A percentile compares a stretch with the other conserved stretches of the same genome.
These are phyloP conservation scores for Homarus americanus DNA, from an alignment of 1,140 invertebrate genomes.

Conservation along the genomic window DNA sequence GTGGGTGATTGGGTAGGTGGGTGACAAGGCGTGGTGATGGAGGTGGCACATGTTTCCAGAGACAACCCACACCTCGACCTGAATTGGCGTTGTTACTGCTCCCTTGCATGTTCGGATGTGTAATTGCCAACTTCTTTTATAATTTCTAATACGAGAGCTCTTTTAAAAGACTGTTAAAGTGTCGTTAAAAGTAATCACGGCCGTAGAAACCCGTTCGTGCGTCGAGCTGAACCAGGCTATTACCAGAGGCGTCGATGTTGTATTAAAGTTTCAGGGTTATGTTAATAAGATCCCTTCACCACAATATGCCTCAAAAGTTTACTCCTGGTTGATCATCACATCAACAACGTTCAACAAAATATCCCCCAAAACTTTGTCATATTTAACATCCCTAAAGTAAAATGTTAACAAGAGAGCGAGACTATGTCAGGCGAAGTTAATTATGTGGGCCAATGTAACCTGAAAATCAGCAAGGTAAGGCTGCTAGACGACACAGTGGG, in stretches of 20 bases:
- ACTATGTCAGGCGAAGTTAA: background rate
- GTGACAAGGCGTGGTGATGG: background rate
- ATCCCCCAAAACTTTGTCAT: background rate
- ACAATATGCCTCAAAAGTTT: background rate
- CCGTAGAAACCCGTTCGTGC: background rate
- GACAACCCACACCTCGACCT: background rate
- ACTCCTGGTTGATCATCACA: background rate
- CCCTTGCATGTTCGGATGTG: constrained; percentile 1
- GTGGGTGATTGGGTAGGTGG: no score
- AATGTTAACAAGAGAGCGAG: background rate
- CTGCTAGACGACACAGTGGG: constrained; percentile 3
- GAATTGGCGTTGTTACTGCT: background rate
- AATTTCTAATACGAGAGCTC: constrained; percentile 32
- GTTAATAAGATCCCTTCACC: background rate
- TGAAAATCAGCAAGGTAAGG: constrained; percentile 1
- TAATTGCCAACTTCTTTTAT: constrained; percentile 43
- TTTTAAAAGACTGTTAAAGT: constrained; percentile 31
- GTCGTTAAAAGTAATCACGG: constrained; percentile 37
- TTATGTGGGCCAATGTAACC: constrained; percentile 23
- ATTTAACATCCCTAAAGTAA: background rate
- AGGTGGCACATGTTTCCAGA: background rate
- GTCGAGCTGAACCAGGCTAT: background rate
- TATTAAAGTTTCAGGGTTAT: constrained; percentile 8
- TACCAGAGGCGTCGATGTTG: constrained; percentile 17
- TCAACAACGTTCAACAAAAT: background rate